Percentiles rank a stretch among this genome's conserved stretches.
These are phyloP conservation scores for Fringilla coelebs DNA, from an alignment of 2,797 vertebrate species.

Conservation along the genomic window DNA sequence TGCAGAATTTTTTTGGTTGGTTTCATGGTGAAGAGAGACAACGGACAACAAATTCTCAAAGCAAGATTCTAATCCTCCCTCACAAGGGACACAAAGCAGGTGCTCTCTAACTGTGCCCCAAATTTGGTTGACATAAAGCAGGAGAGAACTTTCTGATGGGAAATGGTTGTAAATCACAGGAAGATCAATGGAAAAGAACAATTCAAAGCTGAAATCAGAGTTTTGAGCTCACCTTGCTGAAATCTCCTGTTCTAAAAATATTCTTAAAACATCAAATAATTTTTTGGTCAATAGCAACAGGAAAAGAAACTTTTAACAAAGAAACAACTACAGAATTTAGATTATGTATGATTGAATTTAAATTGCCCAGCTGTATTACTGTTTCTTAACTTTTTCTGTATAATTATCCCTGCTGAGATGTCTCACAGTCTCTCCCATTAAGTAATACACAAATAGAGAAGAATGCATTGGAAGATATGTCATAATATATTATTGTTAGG, in stretches of 20 bases:
- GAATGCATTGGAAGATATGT: not conserved
- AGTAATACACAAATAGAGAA: not conserved
- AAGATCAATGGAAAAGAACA: conserved; percentile 2
- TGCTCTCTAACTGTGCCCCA: not conserved
- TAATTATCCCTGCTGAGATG: not conserved
- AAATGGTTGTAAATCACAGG: conserved; percentile 22
- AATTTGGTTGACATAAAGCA: conserved; percentile 25
- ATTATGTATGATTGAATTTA: not conserved
- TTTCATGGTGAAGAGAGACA: not conserved
- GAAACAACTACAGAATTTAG: not conserved
- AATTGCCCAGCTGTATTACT: not conserved
- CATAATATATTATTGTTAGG: not conserved
- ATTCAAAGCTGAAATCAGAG: not conserved
- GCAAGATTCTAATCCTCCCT: conserved; percentile 21
- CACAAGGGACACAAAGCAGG: conserved; percentile 37
- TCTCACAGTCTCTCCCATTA: not conserved
- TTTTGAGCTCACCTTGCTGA: not conserved
- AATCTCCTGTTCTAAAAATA: not conserved
- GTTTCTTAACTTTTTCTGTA: not conserved
- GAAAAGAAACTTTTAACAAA: not conserved
- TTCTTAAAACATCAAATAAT: not conserved
- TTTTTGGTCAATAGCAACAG: not conserved
- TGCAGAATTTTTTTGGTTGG: not conserved
- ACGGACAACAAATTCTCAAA: not conserved
- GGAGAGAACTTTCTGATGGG: not conserved